A percentile compares a stretch with the other conserved stretches of the same genome.
These are phyloP conservation scores for Atta colombica DNA, from an alignment of 1,140 invertebrate species.

Conservation along the genomic window DNA sequence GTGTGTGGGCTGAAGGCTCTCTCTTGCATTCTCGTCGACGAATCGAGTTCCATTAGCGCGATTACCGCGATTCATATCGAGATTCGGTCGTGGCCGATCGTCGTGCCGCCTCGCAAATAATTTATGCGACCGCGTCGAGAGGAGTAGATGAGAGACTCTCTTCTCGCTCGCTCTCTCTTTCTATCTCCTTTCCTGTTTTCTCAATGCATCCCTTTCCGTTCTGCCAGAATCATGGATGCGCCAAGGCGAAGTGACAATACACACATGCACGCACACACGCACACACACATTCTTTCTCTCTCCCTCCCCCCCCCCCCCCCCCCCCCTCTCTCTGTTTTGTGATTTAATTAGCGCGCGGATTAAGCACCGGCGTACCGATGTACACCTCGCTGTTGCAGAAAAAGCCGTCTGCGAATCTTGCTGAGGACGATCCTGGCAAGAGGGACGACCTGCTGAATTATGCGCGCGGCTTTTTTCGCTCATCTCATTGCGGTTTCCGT, in stretches of 20 bases:
- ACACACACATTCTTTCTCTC: too few relatives aligned
- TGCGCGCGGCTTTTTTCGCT: slow-evolving; percentile 71
- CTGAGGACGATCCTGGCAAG: slow-evolving; percentile 50
- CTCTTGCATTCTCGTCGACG: slow-evolving; percentile 46
- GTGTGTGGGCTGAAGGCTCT: slow-evolving; percentile 46
- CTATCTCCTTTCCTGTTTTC: slow-evolving; percentile 21
- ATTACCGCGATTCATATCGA: slow-evolving; percentile 74
- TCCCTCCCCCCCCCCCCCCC: slow-evolving; percentile 61
- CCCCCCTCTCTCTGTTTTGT: slow-evolving; percentile 73
- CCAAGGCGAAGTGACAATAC: slow-evolving; percentile 65
- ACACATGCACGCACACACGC: background rate
- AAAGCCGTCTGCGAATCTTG: slow-evolving; percentile 61
- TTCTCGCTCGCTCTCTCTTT: slow-evolving; percentile 8
- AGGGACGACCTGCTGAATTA: slow-evolving; percentile 69
- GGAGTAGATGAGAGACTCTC: slow-evolving; percentile 20
- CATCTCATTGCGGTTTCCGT: slow-evolving; percentile 61
- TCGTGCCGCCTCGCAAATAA: slow-evolving; percentile 70
- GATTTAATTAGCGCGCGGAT: slow-evolving; percentile 78
- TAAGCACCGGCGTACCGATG: slow-evolving; percentile 72
- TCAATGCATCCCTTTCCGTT: slow-evolving; percentile 36
- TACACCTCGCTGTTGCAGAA: slow-evolving; percentile 57
- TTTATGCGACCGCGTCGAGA: slow-evolving; percentile 66
- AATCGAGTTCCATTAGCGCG: slow-evolving; percentile 75
- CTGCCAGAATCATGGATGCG: slow-evolving; percentile 69
- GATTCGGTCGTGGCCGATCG: slow-evolving; percentile 62